Conservation (phyloP, 2,113 vertebrate genomes). For the Myanophis thanlyinensis region DNA sequence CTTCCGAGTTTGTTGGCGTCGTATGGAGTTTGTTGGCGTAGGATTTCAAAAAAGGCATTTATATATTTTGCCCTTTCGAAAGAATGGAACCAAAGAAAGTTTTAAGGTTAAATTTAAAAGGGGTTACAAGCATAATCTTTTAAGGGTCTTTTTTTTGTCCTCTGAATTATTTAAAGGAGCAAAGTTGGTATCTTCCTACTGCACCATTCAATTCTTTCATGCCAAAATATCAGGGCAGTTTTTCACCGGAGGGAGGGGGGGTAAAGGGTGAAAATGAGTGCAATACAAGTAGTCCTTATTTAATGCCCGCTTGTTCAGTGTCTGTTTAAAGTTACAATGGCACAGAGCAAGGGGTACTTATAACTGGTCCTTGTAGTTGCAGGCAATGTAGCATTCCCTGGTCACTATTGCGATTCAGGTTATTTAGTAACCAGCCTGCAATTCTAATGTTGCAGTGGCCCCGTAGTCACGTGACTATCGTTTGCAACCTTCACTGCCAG, state of each 20-base stretch:
- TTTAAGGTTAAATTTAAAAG: background rate
- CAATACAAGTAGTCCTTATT: background rate
- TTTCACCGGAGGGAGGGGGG: background rate
- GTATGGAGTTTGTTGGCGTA: background rate
- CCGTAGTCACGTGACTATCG: background rate
- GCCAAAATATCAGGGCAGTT: background rate
- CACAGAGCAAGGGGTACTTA: background rate
- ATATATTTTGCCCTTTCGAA: background rate
- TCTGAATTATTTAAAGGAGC: background rate
- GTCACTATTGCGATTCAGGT: background rate
- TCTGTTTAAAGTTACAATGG: background rate
- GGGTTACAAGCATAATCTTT: background rate
- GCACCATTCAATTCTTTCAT: background rate
- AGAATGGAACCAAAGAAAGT: background rate
- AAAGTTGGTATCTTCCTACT: background rate
- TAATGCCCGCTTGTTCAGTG: background rate
- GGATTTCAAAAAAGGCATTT: background rate
- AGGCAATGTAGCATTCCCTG: background rate
- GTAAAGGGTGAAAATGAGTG: background rate
- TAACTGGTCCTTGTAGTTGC: background rate
- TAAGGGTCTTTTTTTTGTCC: background rate
- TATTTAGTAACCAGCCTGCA: background rate
- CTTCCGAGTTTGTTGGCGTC: no score
- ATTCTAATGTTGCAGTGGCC: background rate
- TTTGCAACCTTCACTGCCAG: background rate